A percentile compares a stretch with the other conserved stretches of the same genome.
Conservation (phyloP, 2,888 invertebrate species). For the Agrotis exclamationis region DNA sequence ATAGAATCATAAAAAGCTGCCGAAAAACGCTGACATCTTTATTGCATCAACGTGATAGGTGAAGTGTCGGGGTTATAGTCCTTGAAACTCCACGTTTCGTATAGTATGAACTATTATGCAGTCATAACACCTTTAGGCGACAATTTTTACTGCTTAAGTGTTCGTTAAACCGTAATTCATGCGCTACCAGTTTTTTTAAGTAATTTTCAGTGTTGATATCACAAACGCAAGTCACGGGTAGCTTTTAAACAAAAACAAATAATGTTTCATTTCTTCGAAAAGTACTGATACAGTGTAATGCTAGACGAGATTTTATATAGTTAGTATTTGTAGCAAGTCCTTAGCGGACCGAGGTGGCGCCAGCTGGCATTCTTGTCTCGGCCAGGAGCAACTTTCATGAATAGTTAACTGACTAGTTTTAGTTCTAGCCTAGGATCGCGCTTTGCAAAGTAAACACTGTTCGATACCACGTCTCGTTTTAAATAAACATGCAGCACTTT, state of each 20-base stretch:
- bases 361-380: constrained; percentile 84
- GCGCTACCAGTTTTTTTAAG: not conserved
- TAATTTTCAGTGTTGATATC: not conserved
- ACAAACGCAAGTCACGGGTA: not conserved
- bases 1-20: constrained; percentile 51
- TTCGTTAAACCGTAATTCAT: constrained; percentile 10
- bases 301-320: constrained; percentile 52
- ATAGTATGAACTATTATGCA: constrained; percentile 26
- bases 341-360: constrained; percentile 77
- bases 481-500: constrained; percentile 64
- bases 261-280: constrained; percentile 26
- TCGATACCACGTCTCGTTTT: constrained; percentile 67
- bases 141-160: constrained; percentile 11
- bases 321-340: constrained; percentile 63
- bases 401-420: constrained; percentile 86
- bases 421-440: constrained; percentile 74
- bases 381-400: constrained; percentile 88
- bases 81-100: constrained; percentile 41
- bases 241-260: constrained; percentile 24
- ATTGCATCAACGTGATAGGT: constrained; percentile 58
- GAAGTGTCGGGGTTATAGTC: constrained; percentile 54
- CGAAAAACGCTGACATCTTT: constrained; percentile 52
- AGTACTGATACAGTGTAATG: constrained; percentile 31
- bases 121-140: constrained; percentile 29
- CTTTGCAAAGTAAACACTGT: constrained; percentile 74